Percentiles rank a stretch among this genome's conserved stretches.
phyloP scores from a whole-genome alignment of 2,888 invertebrate species.

The Hoplodrina blanda region DNA sequence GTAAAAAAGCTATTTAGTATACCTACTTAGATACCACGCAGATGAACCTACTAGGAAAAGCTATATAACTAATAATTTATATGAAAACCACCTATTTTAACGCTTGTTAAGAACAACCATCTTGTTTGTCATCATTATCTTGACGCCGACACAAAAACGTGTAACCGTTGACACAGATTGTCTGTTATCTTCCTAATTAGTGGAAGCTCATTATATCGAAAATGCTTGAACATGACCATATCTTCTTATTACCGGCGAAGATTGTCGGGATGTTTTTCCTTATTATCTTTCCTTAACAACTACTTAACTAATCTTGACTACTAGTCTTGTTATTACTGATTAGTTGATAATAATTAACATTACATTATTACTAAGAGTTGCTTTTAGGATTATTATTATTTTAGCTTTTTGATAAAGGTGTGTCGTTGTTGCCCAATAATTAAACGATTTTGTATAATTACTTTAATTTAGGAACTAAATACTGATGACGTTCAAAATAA shows the following conservation, averaged over 20 bases:
- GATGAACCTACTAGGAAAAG: no score
- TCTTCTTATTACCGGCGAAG: slow-evolving; percentile 12
- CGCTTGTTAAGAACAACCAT: not conserved
- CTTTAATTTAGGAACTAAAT: no score
- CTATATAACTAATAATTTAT: no score
- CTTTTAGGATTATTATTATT: not conserved
- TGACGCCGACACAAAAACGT: slow-evolving; percentile 17
- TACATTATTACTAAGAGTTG: not conserved
- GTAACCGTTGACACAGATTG: slow-evolving; percentile 28
- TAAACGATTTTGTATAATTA: no score
- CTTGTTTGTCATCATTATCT: not conserved
- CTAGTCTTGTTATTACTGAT: not conserved
- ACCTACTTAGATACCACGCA: no score
- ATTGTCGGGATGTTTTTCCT: slow-evolving; percentile 38
- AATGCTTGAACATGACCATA: slow-evolving; percentile 34
- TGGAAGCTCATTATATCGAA: slow-evolving; percentile 36
- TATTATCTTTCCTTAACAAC: slow-evolving; percentile 11
- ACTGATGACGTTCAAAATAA: no score
- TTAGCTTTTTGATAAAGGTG: no score
- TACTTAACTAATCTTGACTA: not conserved
- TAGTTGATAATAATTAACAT: not conserved
- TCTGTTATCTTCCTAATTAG: slow-evolving; percentile 28
- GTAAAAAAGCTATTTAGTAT: no score
- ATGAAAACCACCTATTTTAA: not conserved
- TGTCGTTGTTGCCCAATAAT: no score